phyloP scores from a whole-genome alignment of 30 jellyfish, hydroid and myxozoan species.

The Morbakka virulenta region DNA sequence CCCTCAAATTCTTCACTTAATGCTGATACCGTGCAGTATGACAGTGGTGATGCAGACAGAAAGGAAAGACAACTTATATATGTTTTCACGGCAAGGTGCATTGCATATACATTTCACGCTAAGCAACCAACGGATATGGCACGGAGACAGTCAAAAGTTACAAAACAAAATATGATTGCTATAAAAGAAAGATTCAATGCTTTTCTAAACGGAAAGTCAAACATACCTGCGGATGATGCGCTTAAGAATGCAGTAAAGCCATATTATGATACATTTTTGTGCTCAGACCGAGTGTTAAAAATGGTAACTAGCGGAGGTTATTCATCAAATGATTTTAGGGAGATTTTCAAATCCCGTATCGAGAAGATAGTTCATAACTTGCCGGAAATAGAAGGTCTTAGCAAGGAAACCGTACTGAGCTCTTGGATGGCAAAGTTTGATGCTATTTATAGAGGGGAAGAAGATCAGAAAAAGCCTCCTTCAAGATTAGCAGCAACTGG shows the following conservation, averaged over 20 bases:
- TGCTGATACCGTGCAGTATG: slow-evolving; percentile 8
- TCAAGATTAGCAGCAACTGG: slow-evolving; percentile 97
- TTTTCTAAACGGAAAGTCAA: slow-evolving; percentile 85
- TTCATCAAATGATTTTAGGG: slow-evolving; percentile 93
- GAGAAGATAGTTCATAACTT: slow-evolving; percentile 83
- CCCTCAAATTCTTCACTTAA: background rate
- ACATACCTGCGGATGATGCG: slow-evolving; percentile 93
- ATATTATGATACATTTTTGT: slow-evolving; percentile 80
- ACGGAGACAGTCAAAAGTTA: slow-evolving; percentile 84
- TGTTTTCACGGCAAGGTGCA: slow-evolving; percentile 86
- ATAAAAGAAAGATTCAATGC: slow-evolving; percentile 88
- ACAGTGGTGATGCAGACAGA: slow-evolving; percentile 68
- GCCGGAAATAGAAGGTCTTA: slow-evolving; percentile 95
- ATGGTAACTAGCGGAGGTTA: slow-evolving; percentile 99
- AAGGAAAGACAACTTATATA: slow-evolving; percentile 75
- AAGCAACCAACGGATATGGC: slow-evolving; percentile 95
- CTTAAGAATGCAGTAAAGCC: slow-evolving; percentile 78
- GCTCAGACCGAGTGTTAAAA: slow-evolving; percentile 92
- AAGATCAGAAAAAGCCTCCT: slow-evolving; percentile 93
- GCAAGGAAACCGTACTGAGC: slow-evolving; percentile 96
- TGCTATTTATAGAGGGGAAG: slow-evolving; percentile 98
- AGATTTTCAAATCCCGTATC: slow-evolving; percentile 87
- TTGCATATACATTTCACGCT: slow-evolving; percentile 95
- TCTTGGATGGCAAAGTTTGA: slow-evolving; percentile 99
- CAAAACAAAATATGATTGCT: slow-evolving; percentile 79